A percentile compares a stretch with the other conserved stretches of the same genome.
These are phyloP conservation scores for Tetranychus piercei DNA, from an alignment of 2,888 invertebrate genomes.

Conservation along the genomic window DNA sequence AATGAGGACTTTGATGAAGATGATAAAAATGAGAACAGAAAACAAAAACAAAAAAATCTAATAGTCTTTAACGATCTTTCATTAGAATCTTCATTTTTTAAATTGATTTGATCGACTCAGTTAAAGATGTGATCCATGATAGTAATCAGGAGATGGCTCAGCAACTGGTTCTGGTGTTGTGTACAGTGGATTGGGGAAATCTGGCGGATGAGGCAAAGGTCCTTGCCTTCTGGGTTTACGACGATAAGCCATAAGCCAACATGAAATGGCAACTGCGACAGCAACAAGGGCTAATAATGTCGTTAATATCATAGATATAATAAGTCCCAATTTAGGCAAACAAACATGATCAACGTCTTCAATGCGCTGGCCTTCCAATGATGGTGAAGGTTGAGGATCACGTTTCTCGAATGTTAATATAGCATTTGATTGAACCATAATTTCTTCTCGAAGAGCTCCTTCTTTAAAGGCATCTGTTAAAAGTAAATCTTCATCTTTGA, in stretches of 20 bases:
- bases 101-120: background rate
- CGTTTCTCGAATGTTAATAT: slow-evolving; percentile 65
- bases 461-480: slow-evolving; percentile 42
- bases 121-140: slow-evolving; percentile 23
- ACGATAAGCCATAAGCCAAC: slow-evolving; percentile 84
- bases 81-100: background rate
- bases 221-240: slow-evolving; percentile 61
- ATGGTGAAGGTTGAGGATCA: slow-evolving; percentile 42
- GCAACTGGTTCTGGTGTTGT: slow-evolving; percentile 59
- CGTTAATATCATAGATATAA: slow-evolving; percentile 75
- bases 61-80: too few species aligned
- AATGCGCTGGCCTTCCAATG: slow-evolving; percentile 44
- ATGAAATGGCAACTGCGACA: slow-evolving; percentile 80
- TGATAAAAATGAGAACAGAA: background rate
- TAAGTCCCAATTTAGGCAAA: slow-evolving; percentile 77
- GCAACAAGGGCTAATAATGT: slow-evolving; percentile 75
- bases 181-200: slow-evolving; percentile 83
- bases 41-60: background rate
- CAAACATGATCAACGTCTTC: slow-evolving; percentile 55
- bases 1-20: background rate
- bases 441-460: slow-evolving; percentile 75
- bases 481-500: slow-evolving; percentile 38
- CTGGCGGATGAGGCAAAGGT: slow-evolving; percentile 79
- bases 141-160: slow-evolving; percentile 64
- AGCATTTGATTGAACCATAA: slow-evolving; percentile 74